Evolutionary conservation across 2,797 vertebrate genomes (phyloP), one percentile per base, ranked within the genome.

Genomic region (Phoeniculus purpureus): DNA sequence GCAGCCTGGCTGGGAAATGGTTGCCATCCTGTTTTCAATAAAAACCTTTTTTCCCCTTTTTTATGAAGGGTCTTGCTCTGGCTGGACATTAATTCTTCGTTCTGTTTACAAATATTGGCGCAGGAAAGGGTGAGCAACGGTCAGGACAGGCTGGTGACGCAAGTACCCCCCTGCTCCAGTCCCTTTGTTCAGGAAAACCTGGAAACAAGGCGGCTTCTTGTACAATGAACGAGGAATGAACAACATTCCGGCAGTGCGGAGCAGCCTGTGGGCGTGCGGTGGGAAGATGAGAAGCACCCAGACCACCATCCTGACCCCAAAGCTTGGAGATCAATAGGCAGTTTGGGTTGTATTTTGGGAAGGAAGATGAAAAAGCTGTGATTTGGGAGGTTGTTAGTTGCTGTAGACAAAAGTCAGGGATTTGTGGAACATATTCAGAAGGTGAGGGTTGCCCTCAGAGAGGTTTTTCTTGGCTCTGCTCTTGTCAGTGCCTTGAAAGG

Each of bases 1-100:
- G 87, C 67, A 8, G 47, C 2, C 31, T 55, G 52, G 61, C 87
- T 93, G 92, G 92, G 95, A 96, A 91, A 90, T 84, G 89, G 74
- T 94, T 93, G 87, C 89, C 94, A 95, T 96, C 92, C 92, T 94
- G 94, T 95, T 95, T 94, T 87, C 79, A 83, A 93, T 89, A 81
- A 94, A 89, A 29, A 37, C 58, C 43, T 5, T 82, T 89, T 89
- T 75, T 73, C 12, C 6, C 15, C 29, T 5, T 81, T 89, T 90
- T 75, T 72, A 87, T 32, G 90, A 26, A 92, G 91, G 90, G 47
- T 91, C 88, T 77, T 6, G 45, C 60, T 79, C 25, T 47, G 85
- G 27, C 71, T 89, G 93, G 87, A 85, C 80, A 29, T 27, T 56
- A 60, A 81, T 55, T 58, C 93, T 91, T 70, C 1, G 2, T 11